phyloP scores from a whole-genome alignment of 2,797 vertebrate genomes.

The Aratinga solstitialis region DNA sequence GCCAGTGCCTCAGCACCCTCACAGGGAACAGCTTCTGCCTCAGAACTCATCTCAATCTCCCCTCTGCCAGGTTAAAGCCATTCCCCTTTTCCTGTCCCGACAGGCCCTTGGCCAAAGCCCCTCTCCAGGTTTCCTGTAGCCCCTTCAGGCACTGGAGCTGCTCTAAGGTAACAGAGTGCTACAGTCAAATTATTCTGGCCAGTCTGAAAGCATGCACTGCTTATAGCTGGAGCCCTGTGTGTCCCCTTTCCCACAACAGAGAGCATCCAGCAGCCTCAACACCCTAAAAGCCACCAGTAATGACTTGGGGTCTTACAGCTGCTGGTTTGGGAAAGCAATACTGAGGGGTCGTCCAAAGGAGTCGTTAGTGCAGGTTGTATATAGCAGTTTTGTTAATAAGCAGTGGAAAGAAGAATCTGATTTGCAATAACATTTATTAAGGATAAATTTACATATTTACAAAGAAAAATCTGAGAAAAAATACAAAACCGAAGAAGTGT shows the following conservation, averaged over 20 bases:
- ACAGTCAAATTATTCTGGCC: background rate
- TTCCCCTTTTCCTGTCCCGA: background rate
- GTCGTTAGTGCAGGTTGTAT: background rate
- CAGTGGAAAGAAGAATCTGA: slow-evolving; percentile 53
- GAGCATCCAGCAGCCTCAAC: background rate
- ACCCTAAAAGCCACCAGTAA: background rate
- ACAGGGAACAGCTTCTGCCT: too few relatives aligned
- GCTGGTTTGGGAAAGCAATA: background rate
- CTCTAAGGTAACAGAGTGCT: background rate
- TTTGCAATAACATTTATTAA: slow-evolving; percentile 71
- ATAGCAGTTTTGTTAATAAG: slow-evolving; percentile 49
- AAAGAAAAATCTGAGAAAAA: slow-evolving; percentile 66
- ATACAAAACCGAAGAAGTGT: slow-evolving; percentile 61
- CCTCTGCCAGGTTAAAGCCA: too few relatives aligned
- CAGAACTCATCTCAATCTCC: too few relatives aligned
- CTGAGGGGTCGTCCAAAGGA: background rate
- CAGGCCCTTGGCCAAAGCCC: background rate
- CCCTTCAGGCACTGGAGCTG: background rate
- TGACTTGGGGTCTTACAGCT: background rate
- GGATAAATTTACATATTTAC: slow-evolving; percentile 71
- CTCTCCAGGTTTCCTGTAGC: background rate
- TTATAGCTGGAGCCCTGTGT: background rate
- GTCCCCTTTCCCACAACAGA: background rate
- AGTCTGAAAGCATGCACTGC: background rate
- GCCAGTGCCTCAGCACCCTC: too few relatives aligned